Evolutionary conservation across 2,888 invertebrate species (phyloP).

Genomic region (Colostygia pectinataria): DNA sequence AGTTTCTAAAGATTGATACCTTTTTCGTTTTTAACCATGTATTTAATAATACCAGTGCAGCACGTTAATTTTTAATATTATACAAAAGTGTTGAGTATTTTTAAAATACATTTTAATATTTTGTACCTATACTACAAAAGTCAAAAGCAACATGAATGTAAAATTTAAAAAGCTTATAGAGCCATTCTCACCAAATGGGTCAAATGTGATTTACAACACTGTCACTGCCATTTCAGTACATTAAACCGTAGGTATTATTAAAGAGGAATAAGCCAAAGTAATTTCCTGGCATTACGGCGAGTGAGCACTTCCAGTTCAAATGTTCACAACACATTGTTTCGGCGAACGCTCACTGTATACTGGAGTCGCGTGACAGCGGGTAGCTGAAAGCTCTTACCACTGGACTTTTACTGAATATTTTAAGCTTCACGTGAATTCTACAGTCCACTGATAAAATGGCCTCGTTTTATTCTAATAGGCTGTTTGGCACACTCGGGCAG

Average conservation of each 20-base stretch:
- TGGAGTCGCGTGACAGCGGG: conserved; percentile 55
- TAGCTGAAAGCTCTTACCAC: conserved; percentile 38
- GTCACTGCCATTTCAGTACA: conserved; percentile 30
- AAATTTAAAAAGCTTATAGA: too few species aligned
- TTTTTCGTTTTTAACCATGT: too few species aligned
- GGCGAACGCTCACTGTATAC: conserved; percentile 53
- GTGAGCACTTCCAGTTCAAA: conserved; percentile 54
- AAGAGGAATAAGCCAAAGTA: conserved; percentile 51
- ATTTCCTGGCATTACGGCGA: conserved; percentile 49
- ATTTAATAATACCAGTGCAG: too few species aligned
- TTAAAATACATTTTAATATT: too few species aligned
- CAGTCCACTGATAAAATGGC: neutral
- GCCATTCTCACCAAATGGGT: conserved; percentile 12
- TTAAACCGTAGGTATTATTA: conserved; percentile 41
- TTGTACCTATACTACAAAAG: neutral
- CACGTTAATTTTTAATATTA: too few species aligned
- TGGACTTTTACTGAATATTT: conserved; percentile 23
- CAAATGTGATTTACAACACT: conserved; percentile 26
- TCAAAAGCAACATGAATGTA: neutral
- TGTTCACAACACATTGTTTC: conserved; percentile 59
- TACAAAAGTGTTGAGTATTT: too few species aligned
- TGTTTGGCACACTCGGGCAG: neutral
- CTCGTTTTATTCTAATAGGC: conserved; percentile 6
- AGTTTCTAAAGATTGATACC: too few species aligned
- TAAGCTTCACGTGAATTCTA: conserved; percentile 1